Conservation (phyloP, 2,797 vertebrate species). For the Oryzias sinensis region DNA sequence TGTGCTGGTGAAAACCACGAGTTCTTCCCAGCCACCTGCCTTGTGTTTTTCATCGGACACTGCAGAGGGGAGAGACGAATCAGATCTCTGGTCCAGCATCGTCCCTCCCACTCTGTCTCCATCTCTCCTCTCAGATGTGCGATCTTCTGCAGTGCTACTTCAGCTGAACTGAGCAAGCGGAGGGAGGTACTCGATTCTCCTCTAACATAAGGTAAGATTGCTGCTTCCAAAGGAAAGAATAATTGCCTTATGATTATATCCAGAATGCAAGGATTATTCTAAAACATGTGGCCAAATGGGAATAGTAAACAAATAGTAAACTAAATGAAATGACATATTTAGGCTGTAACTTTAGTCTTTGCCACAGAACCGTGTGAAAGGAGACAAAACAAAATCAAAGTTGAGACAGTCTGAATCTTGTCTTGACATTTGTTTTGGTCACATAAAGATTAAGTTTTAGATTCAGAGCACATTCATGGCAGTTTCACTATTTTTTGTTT, state of each 20-base stretch:
- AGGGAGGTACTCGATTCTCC: slow-evolving; percentile 39
- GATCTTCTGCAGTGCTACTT: slow-evolving; percentile 43
- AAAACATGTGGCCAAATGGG: slow-evolving; percentile 2
- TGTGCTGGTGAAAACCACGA: slow-evolving; percentile 15
- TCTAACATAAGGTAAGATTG: slow-evolving; percentile 52
- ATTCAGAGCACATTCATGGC: slow-evolving; percentile 3
- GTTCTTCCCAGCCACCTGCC: slow-evolving; percentile 17
- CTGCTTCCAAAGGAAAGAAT: neutral
- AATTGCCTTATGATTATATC: neutral
- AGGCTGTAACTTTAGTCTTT: neutral
- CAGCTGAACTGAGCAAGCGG: slow-evolving; percentile 10
- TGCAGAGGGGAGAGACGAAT: slow-evolving; percentile 65
- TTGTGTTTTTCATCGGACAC: slow-evolving; percentile 30
- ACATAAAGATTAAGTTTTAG: slow-evolving; percentile 3
- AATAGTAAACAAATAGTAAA: neutral
- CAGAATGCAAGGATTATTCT: slow-evolving; percentile 10
- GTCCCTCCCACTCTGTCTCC: slow-evolving; percentile 43
- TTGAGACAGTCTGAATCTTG: too few species aligned
- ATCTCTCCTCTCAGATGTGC: slow-evolving; percentile 22
- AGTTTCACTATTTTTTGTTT: neutral
- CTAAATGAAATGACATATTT: neutral
- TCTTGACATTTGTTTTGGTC: slow-evolving; percentile 13
- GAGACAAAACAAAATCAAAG: too few species aligned
- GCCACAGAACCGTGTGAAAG: neutral
- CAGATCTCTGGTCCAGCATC: slow-evolving; percentile 38